phyloP scores from a whole-genome alignment of 2,797 vertebrate species.

The Ptychobarbus kaznakovi region DNA sequence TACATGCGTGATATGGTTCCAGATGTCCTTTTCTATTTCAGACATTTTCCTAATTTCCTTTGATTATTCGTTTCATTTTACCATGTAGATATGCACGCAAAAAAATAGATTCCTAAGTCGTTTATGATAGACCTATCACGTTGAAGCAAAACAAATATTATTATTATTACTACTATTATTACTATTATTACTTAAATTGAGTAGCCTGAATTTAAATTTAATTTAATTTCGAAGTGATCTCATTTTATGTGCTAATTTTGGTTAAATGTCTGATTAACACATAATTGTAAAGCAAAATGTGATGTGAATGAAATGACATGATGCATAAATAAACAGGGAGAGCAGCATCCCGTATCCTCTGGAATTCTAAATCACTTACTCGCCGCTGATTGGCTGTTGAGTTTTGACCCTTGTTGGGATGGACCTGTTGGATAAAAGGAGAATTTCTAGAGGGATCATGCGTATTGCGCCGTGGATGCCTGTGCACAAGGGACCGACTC shows the following conservation, averaged over 20 bases:
- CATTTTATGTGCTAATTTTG: constrained; percentile 5
- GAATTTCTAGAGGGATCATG: constrained; percentile 89
- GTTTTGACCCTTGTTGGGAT: constrained; percentile 89
- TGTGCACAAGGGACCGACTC: constrained; percentile 88
- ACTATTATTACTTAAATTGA: constrained; percentile 23
- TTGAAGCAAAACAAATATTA: not conserved
- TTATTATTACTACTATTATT: not conserved
- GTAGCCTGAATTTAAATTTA: not conserved
- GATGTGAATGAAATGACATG: constrained; percentile 31
- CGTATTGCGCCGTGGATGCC: constrained; percentile 85
- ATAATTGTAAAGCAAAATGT: constrained; percentile 8
- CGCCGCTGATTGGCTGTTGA: constrained; percentile 93
- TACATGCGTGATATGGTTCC: not conserved
- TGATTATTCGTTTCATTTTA: not conserved
- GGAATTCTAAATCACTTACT: constrained; percentile 87
- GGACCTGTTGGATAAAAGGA: constrained; percentile 98
- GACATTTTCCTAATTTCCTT: not conserved
- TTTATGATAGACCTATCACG: not conserved
- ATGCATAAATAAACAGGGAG: constrained; percentile 54
- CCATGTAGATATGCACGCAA: not conserved
- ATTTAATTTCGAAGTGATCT: not conserved
- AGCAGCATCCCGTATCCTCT: constrained; percentile 73
- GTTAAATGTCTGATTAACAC: constrained; percentile 9
- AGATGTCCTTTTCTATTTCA: constrained; percentile 1
- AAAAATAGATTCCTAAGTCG: too few species aligned